Base-by-base conservation (phyloP, 1,140 invertebrate genomes). In the Grapholita molesta region DNA sequence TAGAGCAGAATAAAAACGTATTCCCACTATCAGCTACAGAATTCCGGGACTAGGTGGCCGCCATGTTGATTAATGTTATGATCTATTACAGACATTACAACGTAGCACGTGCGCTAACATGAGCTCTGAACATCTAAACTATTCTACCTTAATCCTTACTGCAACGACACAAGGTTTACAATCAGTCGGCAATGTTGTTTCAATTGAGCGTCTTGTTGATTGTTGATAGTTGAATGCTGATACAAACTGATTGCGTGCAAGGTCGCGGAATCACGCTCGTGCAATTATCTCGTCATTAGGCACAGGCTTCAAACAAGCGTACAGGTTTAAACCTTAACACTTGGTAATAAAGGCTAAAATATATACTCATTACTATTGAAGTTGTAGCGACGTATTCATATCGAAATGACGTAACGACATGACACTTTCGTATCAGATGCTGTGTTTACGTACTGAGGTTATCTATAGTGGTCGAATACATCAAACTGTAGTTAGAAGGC, bases 201-300 rank as follows among this genome's bases (percentile, higher is more conserved):
- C 55, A 61, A 61, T 61, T 61, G 55, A 61, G 55, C 24, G 53
- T 61, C 55, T 61, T 61, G 42, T 48, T 48, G 42, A 48, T 48
- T 48, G 42, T 48, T 48, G 42, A 48, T 48, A 48, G 42, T 48
- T 48, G n/a, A 38, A 38, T 38, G 35, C 15, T 38, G 42, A 48
- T 48, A 48, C 42, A 18, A 48, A n/a, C 42, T 48, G 55, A 61
- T 61, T 61, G 55, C 55, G 55, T 30, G 55, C 55, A 61, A 61
- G 55, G 55, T 61, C 55, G 53, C 23, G 23, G 55, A 61, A 61
- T 61, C 55, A 61, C 55, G 55, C 55, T 61, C 55, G 24, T 30
- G 55, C 25, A 61, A 61, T 61, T 61, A 61, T 61, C 55, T 61
- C 24, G 55, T 30, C 55, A 61, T 61, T 61, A 61, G 55, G n/a